Base-by-base conservation (phyloP, 2,888 invertebrate species). In the Allygus modestus region DNA sequence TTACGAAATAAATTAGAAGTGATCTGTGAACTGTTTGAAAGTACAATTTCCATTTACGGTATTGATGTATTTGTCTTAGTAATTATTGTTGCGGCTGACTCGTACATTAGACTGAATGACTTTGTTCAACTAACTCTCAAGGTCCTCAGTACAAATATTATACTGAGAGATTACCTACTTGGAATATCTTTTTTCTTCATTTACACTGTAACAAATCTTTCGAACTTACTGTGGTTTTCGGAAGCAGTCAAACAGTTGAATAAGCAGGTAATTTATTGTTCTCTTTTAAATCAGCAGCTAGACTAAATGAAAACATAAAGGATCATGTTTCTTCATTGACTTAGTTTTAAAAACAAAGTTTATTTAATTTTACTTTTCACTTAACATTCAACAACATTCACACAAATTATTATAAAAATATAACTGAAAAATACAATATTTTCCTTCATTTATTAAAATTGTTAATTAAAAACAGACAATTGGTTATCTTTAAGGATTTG, bases 81-180 rank as follows among this genome's bases (percentile, higher is more conserved):
- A 2, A 28, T 15, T 4, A 65, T 65, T 31, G 28, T 65, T 12
- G 31, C 65, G 12, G 65, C 65, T 65, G 65, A 65, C 12, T 28
- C 65, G 4, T 65, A 65, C 15, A 65, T 65, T 9, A 26, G 65
- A 31, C 4, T 65, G 17, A 65, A 65, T 31, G 65, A 65, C n/a
- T 65, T 65, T 65, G 28, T 65, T 0, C 1, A 7, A 17, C 65
- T 65, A 0, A 5, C n/a, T n/a, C n/a, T n/a, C n/a, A n/a, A n/a
- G n/a, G n/a, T n/a, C 2, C 12, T 23, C 58, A 20, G 20, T 23
- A 23, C 37, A 46, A 46, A 15, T 9, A 15, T 46, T 9, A 15
- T 2, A 46, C 46, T 15, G 2, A 46, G 17, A 46, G 1, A 11
- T 15, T 46, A 9, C 17, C 17, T 46, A 1, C 4, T 1, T 11